A percentile compares a stretch with the other conserved stretches of the same genome.
Evolutionary conservation across 2,797 vertebrate genomes (phyloP).

Genomic region (Tapirus indicus): DNA sequence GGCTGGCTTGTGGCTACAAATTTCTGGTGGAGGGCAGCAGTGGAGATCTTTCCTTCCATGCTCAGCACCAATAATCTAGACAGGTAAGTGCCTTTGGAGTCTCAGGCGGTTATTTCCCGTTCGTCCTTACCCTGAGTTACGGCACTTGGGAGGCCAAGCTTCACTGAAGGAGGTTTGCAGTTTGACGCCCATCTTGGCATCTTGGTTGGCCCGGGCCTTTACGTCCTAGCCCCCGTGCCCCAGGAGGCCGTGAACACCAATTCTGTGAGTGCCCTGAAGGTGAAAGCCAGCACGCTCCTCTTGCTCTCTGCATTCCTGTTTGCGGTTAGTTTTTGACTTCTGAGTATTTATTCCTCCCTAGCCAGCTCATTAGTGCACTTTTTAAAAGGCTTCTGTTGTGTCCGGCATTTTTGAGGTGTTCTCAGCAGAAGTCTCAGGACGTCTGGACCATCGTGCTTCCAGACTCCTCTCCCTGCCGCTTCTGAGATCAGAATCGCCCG

Average conservation of each 20-base stretch:
- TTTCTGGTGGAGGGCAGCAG: neutral
- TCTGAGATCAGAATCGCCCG: neutral
- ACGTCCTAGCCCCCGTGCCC: neutral
- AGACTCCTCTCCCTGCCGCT: neutral
- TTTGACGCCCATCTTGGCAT: neutral
- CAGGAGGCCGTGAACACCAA: neutral
- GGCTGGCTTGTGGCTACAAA: neutral
- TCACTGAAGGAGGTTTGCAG: neutral
- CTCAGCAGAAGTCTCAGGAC: neutral
- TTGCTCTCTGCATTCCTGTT: neutral
- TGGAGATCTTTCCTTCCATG: neutral
- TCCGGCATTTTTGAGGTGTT: neutral
- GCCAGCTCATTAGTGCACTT: neutral
- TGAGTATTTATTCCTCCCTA: conserved; percentile 25
- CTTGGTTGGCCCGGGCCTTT: neutral
- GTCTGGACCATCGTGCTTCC: neutral
- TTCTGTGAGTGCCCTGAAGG: neutral
- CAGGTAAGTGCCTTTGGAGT: neutral
- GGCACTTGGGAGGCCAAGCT: neutral
- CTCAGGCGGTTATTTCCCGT: neutral
- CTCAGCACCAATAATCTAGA: neutral
- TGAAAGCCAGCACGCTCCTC: neutral
- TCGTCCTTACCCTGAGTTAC: neutral
- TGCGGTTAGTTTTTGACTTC: neutral
- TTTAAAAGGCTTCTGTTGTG: neutral